Evolutionary conservation across 1,140 invertebrate genomes (phyloP), one percentile per base, ranked within the genome.

Genomic region (Caenorhabditis briggsae): DNA sequence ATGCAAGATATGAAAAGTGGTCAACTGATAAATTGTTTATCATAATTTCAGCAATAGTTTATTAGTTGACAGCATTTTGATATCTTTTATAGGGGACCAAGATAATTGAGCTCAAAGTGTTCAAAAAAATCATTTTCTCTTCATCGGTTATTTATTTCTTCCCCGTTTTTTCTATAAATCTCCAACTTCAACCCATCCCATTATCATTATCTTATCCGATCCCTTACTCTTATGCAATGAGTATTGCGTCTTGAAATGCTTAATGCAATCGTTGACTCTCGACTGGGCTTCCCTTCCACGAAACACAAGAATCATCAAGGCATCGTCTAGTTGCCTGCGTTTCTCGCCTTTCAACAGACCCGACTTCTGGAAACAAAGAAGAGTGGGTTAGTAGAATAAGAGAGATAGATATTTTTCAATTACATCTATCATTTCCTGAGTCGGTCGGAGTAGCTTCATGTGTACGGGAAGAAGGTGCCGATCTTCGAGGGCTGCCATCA

Each of bases 391-490:
- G 56, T 12, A 5, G 43, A 65, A 43, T 11, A 12, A 78, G 64
- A 70, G 41, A 46, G 18, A 50, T 50, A 9, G 9, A 12, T 9
- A 64, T 5, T 33, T 50, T 50, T 50, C 46, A 78, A 48, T 78
- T 78, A 50, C 70, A 48, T 78, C 70, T 50, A 78, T 78, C 70
- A 78, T 20, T 9, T 78, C 70, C 70, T 78, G 70, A n/a, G 70
- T 78, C 46, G 70, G 70, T 50, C 70, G 43, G 46, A 50, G 46
- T 12, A 50, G 2, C 20, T 78, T 78, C 46, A 78, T 78, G 43
- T 78, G 70, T 78, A 78, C 70, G 16, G 70, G 70, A n/a, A 78
- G 18, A 23, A 78, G 70, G 70, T 78, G 70, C 18, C 70, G 70
- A 78, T 78, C 70, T 43, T 78, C 70, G 46, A 78, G 70, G 7